Conservation (phyloP, 2,888 invertebrate species). For the Ametastegia equiseti region DNA sequence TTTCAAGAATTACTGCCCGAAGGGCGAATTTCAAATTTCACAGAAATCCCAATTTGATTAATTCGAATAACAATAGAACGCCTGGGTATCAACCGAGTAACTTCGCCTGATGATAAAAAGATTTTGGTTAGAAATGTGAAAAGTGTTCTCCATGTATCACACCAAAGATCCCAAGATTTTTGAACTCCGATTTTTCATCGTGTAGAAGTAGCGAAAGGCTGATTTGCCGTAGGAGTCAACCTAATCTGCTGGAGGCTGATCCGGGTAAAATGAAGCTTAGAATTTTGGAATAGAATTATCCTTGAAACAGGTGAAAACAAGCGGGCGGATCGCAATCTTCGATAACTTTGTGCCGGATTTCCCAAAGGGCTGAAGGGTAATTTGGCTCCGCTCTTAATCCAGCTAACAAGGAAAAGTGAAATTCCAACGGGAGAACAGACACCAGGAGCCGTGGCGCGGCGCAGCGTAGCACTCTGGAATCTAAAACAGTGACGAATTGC, state of each 20-base stretch:
- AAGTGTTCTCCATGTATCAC: background rate
- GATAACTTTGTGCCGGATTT: conserved; percentile 41
- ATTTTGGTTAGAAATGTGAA: background rate
- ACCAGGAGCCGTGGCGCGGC: background rate
- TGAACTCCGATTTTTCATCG: background rate
- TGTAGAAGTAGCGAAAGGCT: background rate
- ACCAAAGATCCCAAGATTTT: background rate
- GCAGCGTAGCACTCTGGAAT: background rate
- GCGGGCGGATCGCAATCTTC: conserved; percentile 41
- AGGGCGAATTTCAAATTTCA: background rate
- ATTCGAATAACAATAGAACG: background rate
- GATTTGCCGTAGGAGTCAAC: background rate
- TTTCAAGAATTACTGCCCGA: background rate
- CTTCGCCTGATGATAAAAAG: background rate
- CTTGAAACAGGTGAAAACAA: conserved; percentile 37
- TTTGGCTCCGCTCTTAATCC: conserved; percentile 34
- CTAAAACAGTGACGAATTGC: conserved; percentile 41
- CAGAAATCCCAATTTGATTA: background rate
- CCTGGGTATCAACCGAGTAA: background rate
- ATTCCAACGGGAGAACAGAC: conserved; percentile 2
- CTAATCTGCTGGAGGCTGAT: background rate
- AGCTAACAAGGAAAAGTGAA: conserved; percentile 43
- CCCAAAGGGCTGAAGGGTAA: conserved; percentile 37
- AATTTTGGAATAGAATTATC: conserved; percentile 39
- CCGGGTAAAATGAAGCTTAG: background rate